A percentile compares a stretch with the other conserved stretches of the same genome.
These are phyloP conservation scores for Tupaia chinensis DNA, from an alignment of 2,113 vertebrate genomes.

Conservation along the genomic window DNA sequence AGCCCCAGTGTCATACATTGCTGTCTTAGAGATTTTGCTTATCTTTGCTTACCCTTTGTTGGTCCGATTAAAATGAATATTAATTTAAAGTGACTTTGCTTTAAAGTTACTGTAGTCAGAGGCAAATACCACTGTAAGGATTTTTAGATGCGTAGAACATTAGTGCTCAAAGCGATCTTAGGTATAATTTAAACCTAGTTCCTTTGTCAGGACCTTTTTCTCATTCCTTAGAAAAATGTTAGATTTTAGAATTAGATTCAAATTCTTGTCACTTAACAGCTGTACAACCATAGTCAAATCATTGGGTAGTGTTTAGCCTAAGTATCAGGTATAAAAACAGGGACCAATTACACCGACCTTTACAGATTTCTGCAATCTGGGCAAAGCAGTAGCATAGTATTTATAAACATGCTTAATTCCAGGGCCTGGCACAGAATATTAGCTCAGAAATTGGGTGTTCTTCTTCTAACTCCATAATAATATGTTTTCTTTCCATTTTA, in stretches of 20 bases:
- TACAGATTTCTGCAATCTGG: background rate
- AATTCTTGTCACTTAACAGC: background rate
- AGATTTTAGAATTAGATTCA: background rate
- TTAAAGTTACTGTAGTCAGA: slow-evolving; percentile 29
- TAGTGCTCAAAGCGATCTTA: background rate
- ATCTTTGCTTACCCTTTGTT: background rate
- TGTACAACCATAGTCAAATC: background rate
- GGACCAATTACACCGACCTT: background rate
- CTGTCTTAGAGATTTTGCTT: slow-evolving; percentile 14
- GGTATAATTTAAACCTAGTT: slow-evolving; percentile 3
- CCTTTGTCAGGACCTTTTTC: background rate
- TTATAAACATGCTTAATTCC: background rate
- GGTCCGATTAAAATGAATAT: slow-evolving; percentile 22
- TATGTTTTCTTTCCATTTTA: slow-evolving; percentile 9
- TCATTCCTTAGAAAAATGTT: background rate
- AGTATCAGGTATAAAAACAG: background rate
- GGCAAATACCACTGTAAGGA: background rate
- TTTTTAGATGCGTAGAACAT: background rate
- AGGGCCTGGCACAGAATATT: background rate
- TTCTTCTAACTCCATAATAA: background rate
- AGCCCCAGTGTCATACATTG: background rate
- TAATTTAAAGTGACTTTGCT: slow-evolving; percentile 37
- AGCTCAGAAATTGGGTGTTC: background rate
- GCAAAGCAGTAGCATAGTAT: background rate
- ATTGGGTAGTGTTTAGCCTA: background rate